Percentiles rank a stretch among this genome's conserved stretches.
phyloP scores from a whole-genome alignment of 1,140 invertebrate genomes.

The Thaumatotibia leucotreta region DNA sequence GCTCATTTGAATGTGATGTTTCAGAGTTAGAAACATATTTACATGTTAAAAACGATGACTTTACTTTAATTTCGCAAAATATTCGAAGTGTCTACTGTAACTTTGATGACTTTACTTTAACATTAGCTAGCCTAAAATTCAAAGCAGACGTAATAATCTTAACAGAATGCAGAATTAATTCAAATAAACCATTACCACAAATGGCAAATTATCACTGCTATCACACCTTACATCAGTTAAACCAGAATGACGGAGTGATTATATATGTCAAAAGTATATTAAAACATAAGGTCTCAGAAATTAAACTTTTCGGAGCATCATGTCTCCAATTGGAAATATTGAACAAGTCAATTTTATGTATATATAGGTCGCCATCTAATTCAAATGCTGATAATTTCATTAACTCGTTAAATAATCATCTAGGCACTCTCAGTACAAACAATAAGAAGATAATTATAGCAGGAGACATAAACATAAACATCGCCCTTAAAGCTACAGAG shows the following conservation, averaged over 20 bases:
- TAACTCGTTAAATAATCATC: not conserved
- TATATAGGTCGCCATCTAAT: not conserved
- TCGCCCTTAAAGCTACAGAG: not conserved
- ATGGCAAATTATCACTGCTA: not conserved
- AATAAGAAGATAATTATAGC: not conserved
- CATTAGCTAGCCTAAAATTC: not conserved
- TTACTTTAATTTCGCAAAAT: not conserved
- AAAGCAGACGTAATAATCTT: not conserved
- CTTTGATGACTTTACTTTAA: not conserved
- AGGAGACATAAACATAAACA: not conserved
- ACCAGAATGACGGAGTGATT: constrained; percentile 8
- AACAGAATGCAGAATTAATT: constrained; percentile 8
- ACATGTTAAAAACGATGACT: not conserved
- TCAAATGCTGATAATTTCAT: not conserved
- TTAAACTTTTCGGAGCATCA: not conserved
- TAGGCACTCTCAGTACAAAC: not conserved
- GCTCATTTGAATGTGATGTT: not conserved
- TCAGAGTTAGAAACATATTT: not conserved
- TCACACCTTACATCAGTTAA: not conserved
- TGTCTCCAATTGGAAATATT: not conserved
- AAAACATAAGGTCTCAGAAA: not conserved
- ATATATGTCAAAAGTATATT: not conserved
- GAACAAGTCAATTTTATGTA: not conserved
- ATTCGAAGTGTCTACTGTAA: not conserved
- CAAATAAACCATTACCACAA: not conserved